Evolutionary conservation across 2,113 vertebrate species (phyloP).

Genomic region (Chelonoidis abingdonii): DNA sequence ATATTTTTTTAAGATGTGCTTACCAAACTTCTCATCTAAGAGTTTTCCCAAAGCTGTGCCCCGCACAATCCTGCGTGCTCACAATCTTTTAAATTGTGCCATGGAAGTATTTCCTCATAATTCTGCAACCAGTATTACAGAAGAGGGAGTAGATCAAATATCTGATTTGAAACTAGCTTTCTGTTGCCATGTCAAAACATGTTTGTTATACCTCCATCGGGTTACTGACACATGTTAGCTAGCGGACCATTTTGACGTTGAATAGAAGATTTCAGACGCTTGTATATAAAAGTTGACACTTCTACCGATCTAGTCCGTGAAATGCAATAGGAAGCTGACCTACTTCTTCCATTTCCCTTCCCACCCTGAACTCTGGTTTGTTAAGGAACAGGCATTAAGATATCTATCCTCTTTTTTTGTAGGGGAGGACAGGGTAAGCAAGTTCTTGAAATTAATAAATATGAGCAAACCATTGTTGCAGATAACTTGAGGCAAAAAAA

Average conservation of each 20-base stretch:
- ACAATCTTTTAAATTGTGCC: not conserved
- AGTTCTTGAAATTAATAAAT: not conserved
- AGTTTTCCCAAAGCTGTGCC: not conserved
- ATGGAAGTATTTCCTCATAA: not conserved
- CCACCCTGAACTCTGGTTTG: not conserved
- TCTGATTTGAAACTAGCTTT: not conserved
- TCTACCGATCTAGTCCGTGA: not conserved
- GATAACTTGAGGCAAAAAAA: not conserved
- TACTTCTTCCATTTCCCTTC: slow-evolving; percentile 15
- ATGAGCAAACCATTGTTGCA: not conserved
- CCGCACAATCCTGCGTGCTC: not conserved
- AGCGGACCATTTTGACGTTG: not conserved
- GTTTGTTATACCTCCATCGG: not conserved
- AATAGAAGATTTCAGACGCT: not conserved
- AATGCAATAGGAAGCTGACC: not conserved
- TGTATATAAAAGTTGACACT: not conserved
- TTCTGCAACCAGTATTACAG: not conserved
- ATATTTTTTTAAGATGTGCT: not conserved
- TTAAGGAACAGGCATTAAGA: not conserved
- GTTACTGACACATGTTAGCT: not conserved
- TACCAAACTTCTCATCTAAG: not conserved
- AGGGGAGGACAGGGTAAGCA: not conserved
- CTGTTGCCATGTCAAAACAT: not conserved
- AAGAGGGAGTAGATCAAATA: not conserved
- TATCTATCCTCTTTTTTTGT: not conserved